Base-by-base conservation (phyloP, 1,140 invertebrate genomes). In the Brachionus angularis region DNA sequence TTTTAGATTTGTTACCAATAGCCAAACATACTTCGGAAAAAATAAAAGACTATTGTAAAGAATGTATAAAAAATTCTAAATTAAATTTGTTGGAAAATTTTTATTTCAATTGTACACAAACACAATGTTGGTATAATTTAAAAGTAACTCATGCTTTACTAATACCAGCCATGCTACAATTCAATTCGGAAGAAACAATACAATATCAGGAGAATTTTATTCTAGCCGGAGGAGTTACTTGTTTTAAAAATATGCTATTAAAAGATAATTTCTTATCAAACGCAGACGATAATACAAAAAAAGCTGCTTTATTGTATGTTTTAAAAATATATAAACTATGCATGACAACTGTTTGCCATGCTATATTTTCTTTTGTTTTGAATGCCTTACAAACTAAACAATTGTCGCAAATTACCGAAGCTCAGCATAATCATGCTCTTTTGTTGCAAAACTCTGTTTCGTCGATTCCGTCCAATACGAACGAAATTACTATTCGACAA, bases 1-100 rank as follows among this genome's bases (percentile, higher is more conserved):
- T 96, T 23, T 84, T 96, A n/a, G 89, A 91, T 79, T 83, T 95
- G 42, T 88, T 96, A 79, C 93, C 93, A 47, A 87, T 90, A 72
- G 91, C 62, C 0, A 67, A 67, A n/a, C 62, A 67, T 21, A 23
- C 62, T 14, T 29, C 42, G 1, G 62, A 67, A 49, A 46, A 27
- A 31, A 67, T 67, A 16, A 50, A 46, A 31, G n/a, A 3, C 23
- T 7, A 25, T 14, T 67, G 62, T 23, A 67, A 67, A 33, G 42
- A 67, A 33, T 12, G n/a, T 18, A 39, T 23, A 0, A 58, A 2
- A 27, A 34, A 0, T 10, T 23, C 21, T 16, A n/a, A 36, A 5
- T 29, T 18, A n/a, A 58, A 5, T 34, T 18, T 34, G 18, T 44
- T 61, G 18, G 47, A 52, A 44, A 47, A 42, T 34, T 49, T 71